Conservation (phyloP, 2,888 invertebrate species). For the Apomyelois bistriatella region DNA sequence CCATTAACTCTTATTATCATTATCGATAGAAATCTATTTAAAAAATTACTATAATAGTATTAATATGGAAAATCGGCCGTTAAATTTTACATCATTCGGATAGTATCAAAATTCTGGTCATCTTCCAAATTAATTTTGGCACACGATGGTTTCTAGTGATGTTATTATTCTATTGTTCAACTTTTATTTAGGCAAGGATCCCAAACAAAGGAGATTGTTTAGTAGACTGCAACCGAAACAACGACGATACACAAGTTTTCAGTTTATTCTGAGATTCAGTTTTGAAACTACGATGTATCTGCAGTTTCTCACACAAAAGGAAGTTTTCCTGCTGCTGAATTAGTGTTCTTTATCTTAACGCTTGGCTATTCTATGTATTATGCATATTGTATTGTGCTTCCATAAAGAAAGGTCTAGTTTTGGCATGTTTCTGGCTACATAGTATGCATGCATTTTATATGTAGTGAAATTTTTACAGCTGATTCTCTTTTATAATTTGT, state of each 20-base stretch:
- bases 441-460: not conserved
- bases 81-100: not conserved
- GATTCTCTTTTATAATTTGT: too few species aligned
- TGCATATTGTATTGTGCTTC: not conserved
- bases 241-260: conserved; percentile 2
- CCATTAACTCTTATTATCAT: too few species aligned
- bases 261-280: conserved; percentile 9
- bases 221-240: not conserved
- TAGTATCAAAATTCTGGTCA: not conserved
- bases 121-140: conserved; percentile 20
- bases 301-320: conserved; percentile 5
- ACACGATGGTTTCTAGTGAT: conserved; percentile 14
- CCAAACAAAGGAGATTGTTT: conserved; percentile 4
- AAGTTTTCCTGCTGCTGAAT: not conserved
- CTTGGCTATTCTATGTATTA: not conserved
- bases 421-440: not conserved
- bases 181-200: not conserved
- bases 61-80: not conserved
- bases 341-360: not conserved
- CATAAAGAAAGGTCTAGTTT: not conserved
- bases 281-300: conserved; percentile 7
- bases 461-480: too few species aligned
- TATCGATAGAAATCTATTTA: too few species aligned
- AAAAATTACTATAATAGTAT: too few species aligned
- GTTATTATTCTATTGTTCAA: conserved; percentile 19